Evolutionary conservation across 23 tunicate genomes (phyloP).

Genomic region (Aplidium turbinatum): DNA sequence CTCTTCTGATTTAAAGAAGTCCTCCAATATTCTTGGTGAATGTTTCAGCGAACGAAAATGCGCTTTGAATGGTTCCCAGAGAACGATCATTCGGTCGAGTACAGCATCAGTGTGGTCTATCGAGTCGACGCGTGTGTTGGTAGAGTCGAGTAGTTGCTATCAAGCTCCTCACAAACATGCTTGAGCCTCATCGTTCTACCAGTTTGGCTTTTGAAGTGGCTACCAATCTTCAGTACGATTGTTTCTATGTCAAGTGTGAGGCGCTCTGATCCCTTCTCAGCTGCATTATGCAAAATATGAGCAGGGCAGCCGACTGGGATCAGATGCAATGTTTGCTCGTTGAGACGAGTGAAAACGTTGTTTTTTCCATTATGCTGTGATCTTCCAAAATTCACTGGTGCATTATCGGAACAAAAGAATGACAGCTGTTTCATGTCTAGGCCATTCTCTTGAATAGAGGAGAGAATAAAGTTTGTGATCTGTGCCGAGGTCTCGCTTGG

Average conservation of each 20-base stretch:
- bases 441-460: conserved; percentile 34
- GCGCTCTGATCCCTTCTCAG: conserved; percentile 40
- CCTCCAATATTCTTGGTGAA: conserved; percentile 50
- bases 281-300: conserved; percentile 40
- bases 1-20: conserved; percentile 62
- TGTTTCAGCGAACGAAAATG: conserved; percentile 46
- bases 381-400: conserved; percentile 54
- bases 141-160: conserved; percentile 28
- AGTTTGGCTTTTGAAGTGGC: conserved; percentile 45
- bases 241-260: conserved; percentile 38
- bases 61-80: conserved; percentile 60
- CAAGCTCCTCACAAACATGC: conserved; percentile 38
- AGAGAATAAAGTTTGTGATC: no score
- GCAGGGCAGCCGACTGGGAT: conserved; percentile 46
- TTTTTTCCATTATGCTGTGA: conserved; percentile 46
- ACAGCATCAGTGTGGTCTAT: conserved; percentile 47
- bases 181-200: conserved; percentile 42
- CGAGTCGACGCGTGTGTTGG: conserved; percentile 37
- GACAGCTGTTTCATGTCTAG: conserved; percentile 20
- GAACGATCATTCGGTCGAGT: conserved; percentile 58
- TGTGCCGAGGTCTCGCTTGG: no score
- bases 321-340: conserved; percentile 36
- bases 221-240: conserved; percentile 45
- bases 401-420: conserved; percentile 50
- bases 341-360: conserved; percentile 47